Conservation (phyloP, 2,113 vertebrate species). For the Columbina picui region DNA sequence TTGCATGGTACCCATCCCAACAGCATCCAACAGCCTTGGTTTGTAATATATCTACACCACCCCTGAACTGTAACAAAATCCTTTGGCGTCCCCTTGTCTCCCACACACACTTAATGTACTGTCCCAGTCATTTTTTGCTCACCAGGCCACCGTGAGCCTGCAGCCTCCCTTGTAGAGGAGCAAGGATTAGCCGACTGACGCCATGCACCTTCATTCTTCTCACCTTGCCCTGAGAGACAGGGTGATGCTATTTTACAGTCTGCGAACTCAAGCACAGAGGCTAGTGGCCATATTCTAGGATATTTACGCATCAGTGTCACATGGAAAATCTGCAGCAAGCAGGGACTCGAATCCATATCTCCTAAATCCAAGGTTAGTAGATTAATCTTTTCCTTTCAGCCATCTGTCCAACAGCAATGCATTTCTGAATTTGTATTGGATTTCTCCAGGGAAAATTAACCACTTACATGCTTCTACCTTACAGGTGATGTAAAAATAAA, state of each 20-base stretch:
- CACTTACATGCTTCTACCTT: neutral
- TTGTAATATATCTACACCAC: neutral
- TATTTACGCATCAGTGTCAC: constrained; percentile 39
- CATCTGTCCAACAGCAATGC: constrained; percentile 32
- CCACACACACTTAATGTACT: neutral
- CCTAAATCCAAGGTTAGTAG: constrained; percentile 62
- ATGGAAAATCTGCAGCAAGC: constrained; percentile 46
- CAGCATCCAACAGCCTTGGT: neutral
- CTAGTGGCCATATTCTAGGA: neutral
- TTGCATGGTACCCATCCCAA: neutral
- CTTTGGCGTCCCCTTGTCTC: neutral
- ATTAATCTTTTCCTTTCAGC: constrained; percentile 55
- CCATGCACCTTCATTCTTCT: neutral
- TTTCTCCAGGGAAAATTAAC: constrained; percentile 37
- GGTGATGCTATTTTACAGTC: constrained; percentile 9
- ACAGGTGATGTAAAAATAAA: neutral
- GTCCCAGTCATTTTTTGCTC: neutral
- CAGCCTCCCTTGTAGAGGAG: neutral
- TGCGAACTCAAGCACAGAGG: neutral
- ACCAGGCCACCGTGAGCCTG: neutral
- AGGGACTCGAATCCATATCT: constrained; percentile 39
- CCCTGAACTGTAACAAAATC: neutral
- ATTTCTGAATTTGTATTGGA: constrained; percentile 26
- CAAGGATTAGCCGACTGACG: neutral
- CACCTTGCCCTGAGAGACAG: constrained; percentile 3